Evolutionary conservation across 2,797 vertebrate genomes (phyloP), one percentile per base, ranked within the genome.

Genomic region (Danio kyathit): DNA sequence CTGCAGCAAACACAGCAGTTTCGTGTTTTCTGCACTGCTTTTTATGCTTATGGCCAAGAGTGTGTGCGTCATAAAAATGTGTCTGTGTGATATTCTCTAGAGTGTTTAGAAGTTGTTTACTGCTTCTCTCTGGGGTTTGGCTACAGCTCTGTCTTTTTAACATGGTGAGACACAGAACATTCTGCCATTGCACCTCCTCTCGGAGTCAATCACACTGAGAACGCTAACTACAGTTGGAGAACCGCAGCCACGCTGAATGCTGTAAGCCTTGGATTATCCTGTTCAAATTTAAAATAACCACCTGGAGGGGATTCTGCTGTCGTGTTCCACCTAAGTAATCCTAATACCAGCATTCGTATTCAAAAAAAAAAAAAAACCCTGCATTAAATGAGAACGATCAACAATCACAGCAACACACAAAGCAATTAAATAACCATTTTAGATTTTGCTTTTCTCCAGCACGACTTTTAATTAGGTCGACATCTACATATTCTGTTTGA

Each of bases 101-200:
- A 82, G 87, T 60, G 59, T 78, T 83, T 49, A 52, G 72, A 81
- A 83, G 66, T 74, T 86, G 81, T 85, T 79, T 84, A 88, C 79
- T 41, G 76, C 78, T 56, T 56, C 74, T 76, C 64, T 74, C 48
- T 51, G 41, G 66, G 60, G 73, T 79, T 82, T 56, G 43, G 79
- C 80, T 29, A 67, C 60, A 72, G 72, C 64, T 54, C 76, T 74
- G 64, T 56, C 49, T 80, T 59, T 29, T 75, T 52, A 75, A 67
- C 64, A 1, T 12, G 12, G 52, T 67, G 61, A 74, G 70, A 56
- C 51, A 64, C 63, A 66, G 29, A 82, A 76, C 29, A 70, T 64
- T 17, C 66, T 61, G 56, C n/a, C 46, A 48, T 44, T 54, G 78
- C 70, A 54, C 59, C 60, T 74, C 69, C 60, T 73, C 60, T 65